Percentiles rank a stretch among this genome's conserved stretches.
Evolutionary conservation across 2,113 vertebrate species (phyloP).

Genomic region (Dolichotis patagonum): DNA sequence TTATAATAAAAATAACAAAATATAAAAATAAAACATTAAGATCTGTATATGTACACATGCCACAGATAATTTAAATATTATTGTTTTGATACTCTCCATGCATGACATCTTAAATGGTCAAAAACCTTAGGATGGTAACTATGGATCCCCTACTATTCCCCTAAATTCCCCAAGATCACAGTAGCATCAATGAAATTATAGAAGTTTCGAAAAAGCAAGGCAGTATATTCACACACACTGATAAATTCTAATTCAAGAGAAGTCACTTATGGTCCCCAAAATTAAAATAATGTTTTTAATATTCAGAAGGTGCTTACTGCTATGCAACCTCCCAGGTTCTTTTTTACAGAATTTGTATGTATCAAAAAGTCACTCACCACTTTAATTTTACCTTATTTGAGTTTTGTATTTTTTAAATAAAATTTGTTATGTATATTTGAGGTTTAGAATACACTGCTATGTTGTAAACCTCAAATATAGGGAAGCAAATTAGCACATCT

Average conservation of each 20-base stretch:
- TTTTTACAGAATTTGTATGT: not conserved
- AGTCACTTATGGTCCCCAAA: not conserved
- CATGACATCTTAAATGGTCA: not conserved
- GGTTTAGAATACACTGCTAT: not conserved
- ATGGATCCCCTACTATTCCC: rapidly evolving
- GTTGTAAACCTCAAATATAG: not conserved
- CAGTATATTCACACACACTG: not conserved
- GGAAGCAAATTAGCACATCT: not conserved
- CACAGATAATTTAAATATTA: not conserved
- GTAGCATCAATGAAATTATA: not conserved
- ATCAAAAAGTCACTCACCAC: not conserved
- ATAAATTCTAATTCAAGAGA: not conserved
- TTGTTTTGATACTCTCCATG: not conserved
- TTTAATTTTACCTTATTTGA: not conserved
- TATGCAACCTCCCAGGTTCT: not conserved
- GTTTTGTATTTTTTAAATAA: not conserved
- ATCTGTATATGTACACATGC: not conserved
- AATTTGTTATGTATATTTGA: not conserved
- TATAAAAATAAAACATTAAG: not conserved
- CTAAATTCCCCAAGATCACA: not conserved
- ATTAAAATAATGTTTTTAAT: not conserved
- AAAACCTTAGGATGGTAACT: not conserved
- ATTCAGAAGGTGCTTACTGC: not conserved
- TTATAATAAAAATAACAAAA: not conserved
- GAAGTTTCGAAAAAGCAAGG: not conserved